These are phyloP conservation scores for Thrips palmi DNA, from an alignment of 1,140 invertebrate genomes.

Conservation along the genomic window DNA sequence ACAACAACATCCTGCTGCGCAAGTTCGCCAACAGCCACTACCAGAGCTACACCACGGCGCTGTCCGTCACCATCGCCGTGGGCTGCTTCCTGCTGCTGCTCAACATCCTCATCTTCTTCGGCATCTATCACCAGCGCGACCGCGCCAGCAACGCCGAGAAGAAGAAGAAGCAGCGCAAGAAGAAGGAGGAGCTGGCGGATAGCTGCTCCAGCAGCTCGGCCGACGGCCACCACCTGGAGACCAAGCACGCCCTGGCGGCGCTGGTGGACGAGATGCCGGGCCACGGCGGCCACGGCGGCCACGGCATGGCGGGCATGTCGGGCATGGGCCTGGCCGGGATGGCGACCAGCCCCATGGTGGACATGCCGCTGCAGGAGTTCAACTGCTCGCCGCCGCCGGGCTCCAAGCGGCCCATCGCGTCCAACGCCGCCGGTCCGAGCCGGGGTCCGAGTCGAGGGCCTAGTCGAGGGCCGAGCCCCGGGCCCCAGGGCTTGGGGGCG, in stretches of 20 bases:
- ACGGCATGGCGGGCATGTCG: constrained; percentile 40
- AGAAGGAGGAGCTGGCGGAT: constrained; percentile 49
- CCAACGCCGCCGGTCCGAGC: constrained; percentile 17
- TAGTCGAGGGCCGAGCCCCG: constrained; percentile 27
- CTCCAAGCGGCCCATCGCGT: constrained; percentile 22
- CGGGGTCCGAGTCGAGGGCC: constrained; percentile 19
- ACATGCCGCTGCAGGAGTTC: constrained; percentile 43
- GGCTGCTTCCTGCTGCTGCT: constrained; percentile 74
- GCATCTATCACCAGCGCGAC: constrained; percentile 81
- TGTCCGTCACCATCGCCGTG: constrained; percentile 83
- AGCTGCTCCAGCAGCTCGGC: constrained; percentile 32
- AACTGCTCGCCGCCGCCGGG: constrained; percentile 35
- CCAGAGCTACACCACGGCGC: constrained; percentile 71
- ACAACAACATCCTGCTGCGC: constrained; percentile 46
- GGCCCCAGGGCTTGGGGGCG: constrained; percentile 20
- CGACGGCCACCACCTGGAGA: constrained; percentile 37
- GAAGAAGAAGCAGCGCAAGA: constrained; percentile 35
- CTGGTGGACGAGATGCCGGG: constrained; percentile 19
- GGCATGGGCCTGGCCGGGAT: no score
- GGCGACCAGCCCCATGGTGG: constrained; percentile 43
- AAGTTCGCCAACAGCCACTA: constrained; percentile 60
- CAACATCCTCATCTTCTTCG: constrained; percentile 85
- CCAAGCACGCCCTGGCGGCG: constrained; percentile 26
- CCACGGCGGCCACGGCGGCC: constrained; percentile 31
- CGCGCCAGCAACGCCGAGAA: constrained; percentile 41